A percentile compares a stretch with the other conserved stretches of the same genome.
phyloP scores from a whole-genome alignment of 2,888 invertebrate genomes.

The Ommatoiulus sabulosus region DNA sequence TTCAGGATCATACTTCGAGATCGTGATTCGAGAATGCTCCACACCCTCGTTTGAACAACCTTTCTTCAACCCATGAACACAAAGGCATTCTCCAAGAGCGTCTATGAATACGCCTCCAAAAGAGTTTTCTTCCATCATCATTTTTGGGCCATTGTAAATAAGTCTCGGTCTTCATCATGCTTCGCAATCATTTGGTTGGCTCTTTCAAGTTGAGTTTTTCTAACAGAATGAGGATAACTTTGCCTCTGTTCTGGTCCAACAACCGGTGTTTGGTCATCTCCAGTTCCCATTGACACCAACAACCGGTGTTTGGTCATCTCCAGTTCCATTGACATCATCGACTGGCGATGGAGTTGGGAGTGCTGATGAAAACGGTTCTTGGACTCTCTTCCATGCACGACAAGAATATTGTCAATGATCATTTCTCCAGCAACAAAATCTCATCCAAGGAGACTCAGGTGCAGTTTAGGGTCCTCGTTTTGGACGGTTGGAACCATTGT shows the following conservation, averaged over 20 bases:
- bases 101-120: slow-evolving; percentile 52
- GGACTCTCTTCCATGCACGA: slow-evolving; percentile 75
- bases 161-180: slow-evolving; percentile 30
- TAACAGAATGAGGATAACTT: slow-evolving; percentile 74
- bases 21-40: too few relatives aligned
- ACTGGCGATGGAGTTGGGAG: slow-evolving; percentile 77
- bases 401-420: slow-evolving; percentile 76
- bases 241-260: slow-evolving; percentile 73
- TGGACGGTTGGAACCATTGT: slow-evolving; percentile 55
- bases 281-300: slow-evolving; percentile 77
- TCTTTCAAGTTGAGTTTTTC: slow-evolving; percentile 69
- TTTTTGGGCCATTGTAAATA: slow-evolving; percentile 51
- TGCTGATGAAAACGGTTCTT: slow-evolving; percentile 76
- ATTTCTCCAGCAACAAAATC: slow-evolving; percentile 76
- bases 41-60: too few relatives aligned
- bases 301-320: slow-evolving; percentile 76
- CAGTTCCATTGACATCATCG: slow-evolving; percentile 82
- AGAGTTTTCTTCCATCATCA: slow-evolving; percentile 16
- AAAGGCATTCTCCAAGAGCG: slow-evolving; percentile 49
- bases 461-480: slow-evolving; percentile 23
- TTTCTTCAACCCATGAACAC: background rate
- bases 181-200: slow-evolving; percentile 10
- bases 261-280: slow-evolving; percentile 76
- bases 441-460: slow-evolving; percentile 77
- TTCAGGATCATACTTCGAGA: too few relatives aligned